Percentiles rank a stretch among this genome's conserved stretches.
Evolutionary conservation across 2,113 vertebrate genomes (phyloP).

Genomic region (Mirounga angustirostris): DNA sequence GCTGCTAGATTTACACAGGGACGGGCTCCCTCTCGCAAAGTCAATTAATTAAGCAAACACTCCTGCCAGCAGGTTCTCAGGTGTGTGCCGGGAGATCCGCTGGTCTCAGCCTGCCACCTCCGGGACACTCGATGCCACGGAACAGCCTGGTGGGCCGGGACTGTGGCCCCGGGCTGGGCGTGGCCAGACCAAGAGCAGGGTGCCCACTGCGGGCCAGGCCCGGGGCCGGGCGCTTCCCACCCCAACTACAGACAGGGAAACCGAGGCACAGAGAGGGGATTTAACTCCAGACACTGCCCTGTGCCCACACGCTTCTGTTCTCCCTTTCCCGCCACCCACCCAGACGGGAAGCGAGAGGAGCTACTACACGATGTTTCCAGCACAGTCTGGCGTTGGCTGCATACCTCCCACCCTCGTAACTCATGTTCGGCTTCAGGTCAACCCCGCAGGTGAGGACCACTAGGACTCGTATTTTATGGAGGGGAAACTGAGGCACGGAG

Average conservation of each 20-base stretch:
- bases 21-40: constrained; percentile 76
- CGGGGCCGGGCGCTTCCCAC: accelerated
- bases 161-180: accelerated
- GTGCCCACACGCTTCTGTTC: neutral
- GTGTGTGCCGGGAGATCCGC: constrained; percentile 80
- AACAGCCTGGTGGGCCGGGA: neutral
- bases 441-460: neutral
- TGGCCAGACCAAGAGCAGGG: neutral
- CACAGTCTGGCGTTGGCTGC: no score
- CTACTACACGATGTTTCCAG: accelerated
- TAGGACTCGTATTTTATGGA: accelerated
- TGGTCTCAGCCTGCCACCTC: constrained; percentile 71
- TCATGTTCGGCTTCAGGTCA: accelerated
- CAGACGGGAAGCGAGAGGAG: neutral
- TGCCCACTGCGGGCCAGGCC: accelerated
- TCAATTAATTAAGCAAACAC: constrained; percentile 89
- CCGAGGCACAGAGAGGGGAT: neutral
- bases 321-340: neutral
- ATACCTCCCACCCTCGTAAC: accelerated
- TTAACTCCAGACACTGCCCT: no score
- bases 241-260: neutral
- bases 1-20: constrained; percentile 80
- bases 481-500: neutral
- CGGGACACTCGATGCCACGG: constrained; percentile 51
- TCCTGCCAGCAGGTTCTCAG: constrained; percentile 87